Evolutionary conservation across 92 coral and sea anemone species (phyloP), one percentile per base, ranked within the genome.

Genomic region (Chrysogorgia sp.): DNA sequence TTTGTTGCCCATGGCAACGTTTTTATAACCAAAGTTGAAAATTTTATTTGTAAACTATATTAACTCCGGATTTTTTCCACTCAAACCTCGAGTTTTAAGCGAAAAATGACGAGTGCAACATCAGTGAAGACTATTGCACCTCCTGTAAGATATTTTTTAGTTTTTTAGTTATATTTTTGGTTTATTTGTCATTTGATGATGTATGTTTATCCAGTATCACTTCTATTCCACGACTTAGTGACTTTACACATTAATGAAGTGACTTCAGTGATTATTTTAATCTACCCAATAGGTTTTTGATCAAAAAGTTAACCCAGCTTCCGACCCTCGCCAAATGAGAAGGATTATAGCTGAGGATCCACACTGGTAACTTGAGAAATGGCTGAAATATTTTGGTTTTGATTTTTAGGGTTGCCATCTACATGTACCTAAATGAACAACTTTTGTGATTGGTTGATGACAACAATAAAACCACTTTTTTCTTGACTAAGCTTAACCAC

Each of bases 261-360:
- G n/a, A n/a, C n/a, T n/a, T n/a, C n/a, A n/a, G n/a, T n/a, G n/a
- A n/a, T 63, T 1, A 65, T 31, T 56, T 75, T 35, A 34, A 59
- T 65, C 65, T 28, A 45, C 14, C 20, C 14, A 34, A 30, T 60
- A 93, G 98, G 80, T 93, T 53, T 56, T 85, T 47, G 83, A 90
- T 20, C 79, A 91, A 28, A 89, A 71, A 65, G 92, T 83, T 43
- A 91, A 94, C 81, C 98, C 98, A 58, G 97, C 98, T 21, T 90
- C 96, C 13, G 98, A 94, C 70, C 96, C 97, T 24, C 76, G 98
- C 43, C 98, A 89, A 79, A 94, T 94, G 98, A 87, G 98, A 57
- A 85, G 98, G 71, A 94, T 94, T 26, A 94, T 94, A 19, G 98
- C 98, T 19, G 98, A 94, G 50, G 98, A 94, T 59, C 98, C 98